Conservation (phyloP, 2,113 vertebrate species). For the Dermatemys mawii region DNA sequence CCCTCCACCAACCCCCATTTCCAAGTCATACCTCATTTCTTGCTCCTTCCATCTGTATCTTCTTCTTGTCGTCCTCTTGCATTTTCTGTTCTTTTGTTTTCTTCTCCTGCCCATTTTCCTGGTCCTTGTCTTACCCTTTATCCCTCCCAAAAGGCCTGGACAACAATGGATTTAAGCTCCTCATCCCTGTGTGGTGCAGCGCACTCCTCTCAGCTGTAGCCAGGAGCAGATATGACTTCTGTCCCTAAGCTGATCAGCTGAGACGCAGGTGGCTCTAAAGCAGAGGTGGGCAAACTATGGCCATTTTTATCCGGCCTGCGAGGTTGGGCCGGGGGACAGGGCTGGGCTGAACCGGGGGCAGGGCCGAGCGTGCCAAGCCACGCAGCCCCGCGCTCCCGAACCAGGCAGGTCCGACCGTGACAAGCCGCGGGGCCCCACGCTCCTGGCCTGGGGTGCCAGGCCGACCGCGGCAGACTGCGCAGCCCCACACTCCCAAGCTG, state of each 20-base stretch:
- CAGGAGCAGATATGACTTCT: conserved; percentile 45
- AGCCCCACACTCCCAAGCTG: no score
- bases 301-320: no score
- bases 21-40: conserved; percentile 67
- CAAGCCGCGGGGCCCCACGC: no score
- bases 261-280: conserved; percentile 54
- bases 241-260: conserved; percentile 48
- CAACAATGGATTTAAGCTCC: conserved; percentile 49
- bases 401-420: no score
- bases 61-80: conserved; percentile 65
- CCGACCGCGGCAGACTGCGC: no score
- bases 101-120: conserved; percentile 66
- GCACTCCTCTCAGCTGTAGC: background rate
- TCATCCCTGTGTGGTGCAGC: conserved; percentile 38
- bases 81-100: conserved; percentile 55
- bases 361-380: no score
- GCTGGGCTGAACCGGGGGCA: no score
- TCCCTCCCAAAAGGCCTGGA: conserved; percentile 59
- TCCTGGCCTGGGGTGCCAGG: no score
- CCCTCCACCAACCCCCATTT: conserved; percentile 60
- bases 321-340: no score
- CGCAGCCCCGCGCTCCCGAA: no score
- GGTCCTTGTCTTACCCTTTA: conserved; percentile 61
- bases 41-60: conserved; percentile 61
- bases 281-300: no score